Base-by-base conservation (phyloP, 2,888 invertebrate genomes). In the Rhyacophila evoluta region DNA sequence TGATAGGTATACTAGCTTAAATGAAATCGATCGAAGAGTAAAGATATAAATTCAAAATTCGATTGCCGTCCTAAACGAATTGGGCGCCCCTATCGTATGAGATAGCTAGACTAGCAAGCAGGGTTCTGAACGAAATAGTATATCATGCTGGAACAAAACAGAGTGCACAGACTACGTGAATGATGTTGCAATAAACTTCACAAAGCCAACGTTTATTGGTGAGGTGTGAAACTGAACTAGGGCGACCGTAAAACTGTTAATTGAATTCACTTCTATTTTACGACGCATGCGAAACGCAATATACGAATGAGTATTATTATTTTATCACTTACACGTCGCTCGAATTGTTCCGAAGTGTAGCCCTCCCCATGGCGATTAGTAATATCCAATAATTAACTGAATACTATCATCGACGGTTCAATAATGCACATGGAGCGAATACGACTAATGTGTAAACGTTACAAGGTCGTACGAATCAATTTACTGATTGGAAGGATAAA, bases 141-240 rank as follows among this genome's bases (percentile, higher is more conserved):
- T 25, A 25, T 15, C 8, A 19, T 10, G 15, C 19, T 25, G 55
- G 55, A 19, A 55, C 55, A 55, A 55, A 55, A 19, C 55, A 8
- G 55, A 41, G 41, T 75, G 70, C 38, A 70, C 70, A 70, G 39
- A 55, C 74, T 70, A 39, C 69, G 29, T 69, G 69, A 28, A 29
- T 28, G 29, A 28, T 69, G 69, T 11, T 12, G 36, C 67, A 37
- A 68, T 67, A 67, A n/a, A 15, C 12, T 29, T 70, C 68, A 10
- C 25, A 10, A 29, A 69, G 19, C 39, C 69, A 28, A 19, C 70
- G 39, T 15, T 69, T 28, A 33, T 38, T 38, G 75, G 19, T 37
- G 27, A 75, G 75, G 75, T 39, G 75, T 38, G 69, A 70, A 38
- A 19, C 37, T 75, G 15, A 75, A 70, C 38, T 75, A 75, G 75